Evolutionary conservation across 2,888 invertebrate genomes (phyloP).

Genomic region (Himalopsyche japonica): DNA sequence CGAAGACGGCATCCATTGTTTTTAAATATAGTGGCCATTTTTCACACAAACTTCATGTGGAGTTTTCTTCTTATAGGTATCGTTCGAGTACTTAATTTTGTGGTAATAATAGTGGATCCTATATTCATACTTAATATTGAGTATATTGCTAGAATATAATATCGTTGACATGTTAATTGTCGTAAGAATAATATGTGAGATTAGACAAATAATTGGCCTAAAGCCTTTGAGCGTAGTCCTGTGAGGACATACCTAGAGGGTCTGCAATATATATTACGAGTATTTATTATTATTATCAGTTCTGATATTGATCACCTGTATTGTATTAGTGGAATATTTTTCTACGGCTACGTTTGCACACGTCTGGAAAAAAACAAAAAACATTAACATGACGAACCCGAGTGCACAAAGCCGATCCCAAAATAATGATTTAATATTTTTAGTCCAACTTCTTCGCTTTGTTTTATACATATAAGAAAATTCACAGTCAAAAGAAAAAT

Average conservation of each 20-base stretch:
- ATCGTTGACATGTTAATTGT: constrained; percentile 9
- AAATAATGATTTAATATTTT: background rate
- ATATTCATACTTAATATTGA: constrained; percentile 22
- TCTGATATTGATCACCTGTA: background rate
- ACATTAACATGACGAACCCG: background rate
- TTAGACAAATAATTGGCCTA: constrained; percentile 34
- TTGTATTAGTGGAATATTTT: background rate
- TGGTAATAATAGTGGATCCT: constrained; percentile 21
- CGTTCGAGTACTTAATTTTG: background rate
- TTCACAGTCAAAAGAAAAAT: background rate
- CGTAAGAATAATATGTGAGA: constrained; percentile 12
- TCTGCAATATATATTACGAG: constrained; percentile 3
- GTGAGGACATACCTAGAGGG: background rate
- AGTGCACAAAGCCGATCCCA: background rate
- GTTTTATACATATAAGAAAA: background rate
- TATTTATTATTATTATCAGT: background rate
- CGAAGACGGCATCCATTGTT: too few relatives aligned
- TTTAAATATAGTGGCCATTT: too few relatives aligned
- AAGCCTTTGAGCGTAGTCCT: constrained; percentile 17
- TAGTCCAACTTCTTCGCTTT: background rate
- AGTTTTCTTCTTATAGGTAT: background rate
- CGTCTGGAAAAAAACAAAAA: background rate
- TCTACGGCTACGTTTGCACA: background rate
- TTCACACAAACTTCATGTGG: too few relatives aligned
- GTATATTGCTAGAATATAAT: constrained; percentile 21